Conservation (phyloP, 2,888 invertebrate genomes). For the Sinelater perroti region DNA sequence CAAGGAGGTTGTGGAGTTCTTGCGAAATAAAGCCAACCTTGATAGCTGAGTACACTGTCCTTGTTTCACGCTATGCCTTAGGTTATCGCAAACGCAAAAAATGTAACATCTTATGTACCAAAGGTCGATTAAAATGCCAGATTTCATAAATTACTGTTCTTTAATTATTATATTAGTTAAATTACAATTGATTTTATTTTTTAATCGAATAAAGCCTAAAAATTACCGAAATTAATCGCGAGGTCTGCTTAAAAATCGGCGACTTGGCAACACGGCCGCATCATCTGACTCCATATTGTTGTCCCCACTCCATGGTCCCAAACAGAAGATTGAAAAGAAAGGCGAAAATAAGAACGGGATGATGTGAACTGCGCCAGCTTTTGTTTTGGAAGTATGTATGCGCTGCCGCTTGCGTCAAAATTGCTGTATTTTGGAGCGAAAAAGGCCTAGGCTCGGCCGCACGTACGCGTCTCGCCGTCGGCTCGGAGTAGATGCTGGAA, state of each 20-base stretch:
- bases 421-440: slow-evolving; percentile 37
- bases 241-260: not conserved
- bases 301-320: slow-evolving; percentile 27
- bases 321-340: slow-evolving; percentile 43
- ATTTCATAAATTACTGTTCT: too few relatives aligned
- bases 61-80: too few relatives aligned
- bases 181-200: too few relatives aligned
- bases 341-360: slow-evolving; percentile 42
- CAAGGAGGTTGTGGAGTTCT: slow-evolving; percentile 45
- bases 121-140: too few relatives aligned
- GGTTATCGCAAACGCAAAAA: too few relatives aligned
- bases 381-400: slow-evolving; percentile 54
- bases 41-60: too few relatives aligned
- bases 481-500: slow-evolving; percentile 5
- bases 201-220: too few relatives aligned
- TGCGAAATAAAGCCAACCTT: slow-evolving; percentile 44
- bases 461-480: slow-evolving; percentile 10
- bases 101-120: too few relatives aligned
- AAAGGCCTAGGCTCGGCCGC: slow-evolving; percentile 19
- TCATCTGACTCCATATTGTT: slow-evolving; percentile 27
- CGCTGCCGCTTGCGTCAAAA: slow-evolving; percentile 51
- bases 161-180: too few relatives aligned
- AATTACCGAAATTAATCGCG: too few relatives aligned
- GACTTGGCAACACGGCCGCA: not conserved
- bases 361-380: slow-evolving; percentile 47